Evolutionary conservation across 92 coral and sea anemone species (phyloP).

Genomic region (Porites lobata): DNA sequence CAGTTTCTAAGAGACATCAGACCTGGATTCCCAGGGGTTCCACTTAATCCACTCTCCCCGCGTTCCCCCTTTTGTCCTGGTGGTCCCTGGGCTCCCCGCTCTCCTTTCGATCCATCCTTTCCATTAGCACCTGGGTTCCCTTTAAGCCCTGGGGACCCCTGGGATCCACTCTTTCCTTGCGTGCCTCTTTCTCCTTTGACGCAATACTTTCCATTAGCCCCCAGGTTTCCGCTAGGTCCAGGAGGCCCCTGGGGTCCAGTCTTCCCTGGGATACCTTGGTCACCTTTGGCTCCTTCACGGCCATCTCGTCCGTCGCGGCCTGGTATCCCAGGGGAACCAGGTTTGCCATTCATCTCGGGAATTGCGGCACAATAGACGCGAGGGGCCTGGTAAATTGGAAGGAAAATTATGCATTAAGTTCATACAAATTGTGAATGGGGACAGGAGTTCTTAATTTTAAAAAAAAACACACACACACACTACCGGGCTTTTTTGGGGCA

Average conservation of each 20-base stretch:
- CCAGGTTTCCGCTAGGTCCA: background rate
- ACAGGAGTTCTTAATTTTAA: no score
- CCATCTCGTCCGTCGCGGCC: no score
- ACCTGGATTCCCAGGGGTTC: background rate
- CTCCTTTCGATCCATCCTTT: background rate
- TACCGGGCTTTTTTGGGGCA: no score
- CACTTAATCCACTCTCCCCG: background rate
- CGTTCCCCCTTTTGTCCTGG: constrained; percentile 8
- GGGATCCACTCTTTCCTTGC: background rate
- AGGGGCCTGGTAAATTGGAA: no score
- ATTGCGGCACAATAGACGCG: background rate
- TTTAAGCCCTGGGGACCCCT: background rate
- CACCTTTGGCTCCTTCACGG: no score
- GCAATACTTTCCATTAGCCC: background rate
- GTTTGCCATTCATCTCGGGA: background rate
- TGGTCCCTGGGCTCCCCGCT: background rate
- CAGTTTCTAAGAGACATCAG: constrained; percentile 1
- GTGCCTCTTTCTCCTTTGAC: background rate
- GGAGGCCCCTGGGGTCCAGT: constrained; percentile 3
- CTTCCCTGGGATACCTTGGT: no score
- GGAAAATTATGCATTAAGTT: no score
- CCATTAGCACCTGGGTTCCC: background rate
- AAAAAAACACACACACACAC: no score
- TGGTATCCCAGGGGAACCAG: background rate
- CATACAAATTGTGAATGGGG: no score